These are phyloP conservation scores for Cetonia aurata DNA, from an alignment of 2,888 invertebrate species.

Conservation along the genomic window DNA sequence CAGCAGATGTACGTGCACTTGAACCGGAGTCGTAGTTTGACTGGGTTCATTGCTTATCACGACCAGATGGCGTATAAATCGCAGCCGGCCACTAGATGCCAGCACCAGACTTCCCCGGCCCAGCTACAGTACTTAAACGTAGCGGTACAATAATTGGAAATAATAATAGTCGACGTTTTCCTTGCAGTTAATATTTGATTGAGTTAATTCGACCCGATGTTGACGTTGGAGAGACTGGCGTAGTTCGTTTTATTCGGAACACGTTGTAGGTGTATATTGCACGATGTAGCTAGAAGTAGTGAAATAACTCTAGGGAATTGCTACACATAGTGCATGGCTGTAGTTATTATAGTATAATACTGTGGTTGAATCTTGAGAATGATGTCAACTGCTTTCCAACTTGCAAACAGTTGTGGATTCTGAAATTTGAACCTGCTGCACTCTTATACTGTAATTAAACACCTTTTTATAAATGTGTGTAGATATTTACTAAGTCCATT, in stretches of 20 bases:
- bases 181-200: conserved; percentile 43
- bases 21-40: too few species aligned
- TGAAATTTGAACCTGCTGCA: too few species aligned
- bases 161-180: conserved; percentile 46
- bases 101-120: conserved; percentile 58
- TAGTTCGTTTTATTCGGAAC: neutral
- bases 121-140: conserved; percentile 46
- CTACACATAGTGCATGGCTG: too few species aligned
- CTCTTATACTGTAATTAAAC: too few species aligned
- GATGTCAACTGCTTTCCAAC: too few species aligned
- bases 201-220: conserved; percentile 39
- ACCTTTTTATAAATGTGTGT: too few species aligned
- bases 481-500: too few species aligned
- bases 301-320: neutral
- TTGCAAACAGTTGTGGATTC: too few species aligned
- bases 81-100: conserved; percentile 64
- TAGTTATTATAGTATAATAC: too few species aligned
- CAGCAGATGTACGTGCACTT: too few species aligned
- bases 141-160: conserved; percentile 47
- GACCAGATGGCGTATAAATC: conserved; percentile 66
- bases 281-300: neutral
- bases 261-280: neutral
- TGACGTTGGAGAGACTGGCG: conserved; percentile 5
- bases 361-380: too few species aligned
- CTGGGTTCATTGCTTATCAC: conserved; percentile 57